Base-by-base conservation (phyloP, 2,888 invertebrate genomes). In the Tiliacea citrago region DNA sequence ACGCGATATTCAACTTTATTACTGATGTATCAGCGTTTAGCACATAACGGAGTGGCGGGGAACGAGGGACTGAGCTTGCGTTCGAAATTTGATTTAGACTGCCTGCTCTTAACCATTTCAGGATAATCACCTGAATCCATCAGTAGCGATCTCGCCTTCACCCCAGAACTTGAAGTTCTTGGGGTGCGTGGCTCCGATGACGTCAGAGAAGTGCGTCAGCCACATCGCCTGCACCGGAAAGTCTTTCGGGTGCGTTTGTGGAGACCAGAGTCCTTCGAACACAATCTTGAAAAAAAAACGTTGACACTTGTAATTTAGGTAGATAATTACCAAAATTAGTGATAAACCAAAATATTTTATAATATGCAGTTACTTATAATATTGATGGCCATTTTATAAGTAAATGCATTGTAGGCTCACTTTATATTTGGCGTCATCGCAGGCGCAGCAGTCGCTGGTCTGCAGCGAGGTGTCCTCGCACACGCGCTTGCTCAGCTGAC, bases 241-340 rank as follows among this genome's bases (percentile, higher is more conserved):
- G 94, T 99, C 98, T 94, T 98, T 99, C 0, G 99, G 99, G 93
- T 99, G 99, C 0, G 99, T 99, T 90, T 98, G 97, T 86, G 98
- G 97, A 0, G 99, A 99, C 99, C 99, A 99, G 72, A 99, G 97
- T 0, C 99, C 99, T 94, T 99, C 98, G 92, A 98, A 99, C 93
- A 97, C 97, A 92, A 98, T 95, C 98, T 98, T 86, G 5, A 90
- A 75, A 75, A 66, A 7, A 63, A 62, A 13, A 51, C 18, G 29
- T 51, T 53, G 18, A 42, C 45, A 21, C 2, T 60, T 57, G 4
- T 60, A 24, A 29, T 16, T 39, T n/a, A n/a, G n/a, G n/a, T n/a
- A n/a, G n/a, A n/a, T 18, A 24, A 12, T 39, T 39, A 9, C 42
- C 42, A n/a, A 45, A 18, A 21, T 47, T 16, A n/a, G 35, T 24